A percentile compares a stretch with the other conserved stretches of the same genome.
Conservation (phyloP, 2,113 vertebrate species). For the Protobothrops mucrosquamatus region DNA sequence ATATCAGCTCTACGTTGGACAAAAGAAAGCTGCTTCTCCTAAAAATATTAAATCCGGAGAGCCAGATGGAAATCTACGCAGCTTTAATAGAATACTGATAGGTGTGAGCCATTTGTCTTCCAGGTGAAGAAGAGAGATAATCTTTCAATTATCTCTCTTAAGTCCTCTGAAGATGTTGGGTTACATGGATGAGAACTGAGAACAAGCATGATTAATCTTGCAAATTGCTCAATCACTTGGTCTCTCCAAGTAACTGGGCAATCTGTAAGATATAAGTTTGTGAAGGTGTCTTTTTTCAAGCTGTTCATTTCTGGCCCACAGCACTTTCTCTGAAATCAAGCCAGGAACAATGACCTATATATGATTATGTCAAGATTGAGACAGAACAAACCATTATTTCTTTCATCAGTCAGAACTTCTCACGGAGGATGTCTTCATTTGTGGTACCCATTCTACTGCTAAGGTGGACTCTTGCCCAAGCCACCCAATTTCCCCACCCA, state of each 20-base stretch:
- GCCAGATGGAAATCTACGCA: not conserved
- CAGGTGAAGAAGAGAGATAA: not conserved
- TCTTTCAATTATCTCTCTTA: not conserved
- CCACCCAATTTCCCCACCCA: not conserved
- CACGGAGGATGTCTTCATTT: not conserved
- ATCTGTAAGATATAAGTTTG: not conserved
- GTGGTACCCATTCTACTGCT: not conserved
- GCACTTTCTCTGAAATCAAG: not conserved
- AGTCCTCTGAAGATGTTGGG: not conserved
- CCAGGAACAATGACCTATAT: not conserved
- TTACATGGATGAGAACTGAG: not conserved
- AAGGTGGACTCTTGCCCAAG: not conserved
- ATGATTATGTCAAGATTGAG: not conserved
- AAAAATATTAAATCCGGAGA: slow-evolving; percentile 12
- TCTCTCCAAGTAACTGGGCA: not conserved
- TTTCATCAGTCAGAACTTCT: not conserved
- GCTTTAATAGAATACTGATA: not conserved
- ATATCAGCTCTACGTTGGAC: not conserved
- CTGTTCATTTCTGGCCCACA: not conserved
- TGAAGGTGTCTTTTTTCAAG: not conserved
- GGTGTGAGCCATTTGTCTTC: not conserved
- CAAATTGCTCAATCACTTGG: not conserved
- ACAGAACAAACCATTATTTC: not conserved
- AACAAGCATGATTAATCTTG: not conserved
- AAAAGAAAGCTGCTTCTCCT: not conserved